phyloP scores from a whole-genome alignment of 2,113 vertebrate species.

The Romanogobio albipinnatus region DNA sequence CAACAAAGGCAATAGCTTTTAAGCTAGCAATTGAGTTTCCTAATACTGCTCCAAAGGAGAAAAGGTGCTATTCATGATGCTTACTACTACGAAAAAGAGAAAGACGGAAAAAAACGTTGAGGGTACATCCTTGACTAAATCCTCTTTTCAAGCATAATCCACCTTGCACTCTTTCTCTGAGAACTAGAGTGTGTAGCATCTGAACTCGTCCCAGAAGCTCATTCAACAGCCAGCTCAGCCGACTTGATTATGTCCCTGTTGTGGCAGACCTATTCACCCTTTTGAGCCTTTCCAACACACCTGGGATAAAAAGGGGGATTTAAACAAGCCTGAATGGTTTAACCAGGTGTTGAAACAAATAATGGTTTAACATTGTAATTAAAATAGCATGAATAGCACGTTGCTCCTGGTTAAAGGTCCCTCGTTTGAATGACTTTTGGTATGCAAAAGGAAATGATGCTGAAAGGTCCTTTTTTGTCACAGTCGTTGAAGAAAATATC shows the following conservation, averaged over 20 bases:
- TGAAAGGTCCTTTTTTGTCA: constrained; percentile 71
- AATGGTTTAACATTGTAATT: constrained; percentile 85
- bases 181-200: constrained; percentile 98
- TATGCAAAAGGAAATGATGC: constrained; percentile 74
- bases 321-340: constrained; percentile 83
- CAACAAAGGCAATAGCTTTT: constrained; percentile 95
- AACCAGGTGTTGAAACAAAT: constrained; percentile 87
- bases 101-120: constrained; percentile 83
- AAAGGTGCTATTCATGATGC: constrained; percentile 87
- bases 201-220: constrained; percentile 90
- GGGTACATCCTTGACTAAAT: constrained; percentile 98
- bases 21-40: constrained; percentile 90
- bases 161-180: constrained; percentile 94
- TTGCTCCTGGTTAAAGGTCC: constrained; percentile 77
- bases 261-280: constrained; percentile 87
- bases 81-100: constrained; percentile 71
- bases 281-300: constrained; percentile 87
- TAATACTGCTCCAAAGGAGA: constrained; percentile 93
- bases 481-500: constrained; percentile 73
- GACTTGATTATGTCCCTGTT: constrained; percentile 94
- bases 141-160: constrained; percentile 98
- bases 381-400: constrained; percentile 81
- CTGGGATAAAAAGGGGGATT: constrained; percentile 89
- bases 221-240: constrained; percentile 88
- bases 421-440: constrained; percentile 79